Evolutionary conservation across 2,113 vertebrate genomes (phyloP).

Genomic region (Abramis brama): DNA sequence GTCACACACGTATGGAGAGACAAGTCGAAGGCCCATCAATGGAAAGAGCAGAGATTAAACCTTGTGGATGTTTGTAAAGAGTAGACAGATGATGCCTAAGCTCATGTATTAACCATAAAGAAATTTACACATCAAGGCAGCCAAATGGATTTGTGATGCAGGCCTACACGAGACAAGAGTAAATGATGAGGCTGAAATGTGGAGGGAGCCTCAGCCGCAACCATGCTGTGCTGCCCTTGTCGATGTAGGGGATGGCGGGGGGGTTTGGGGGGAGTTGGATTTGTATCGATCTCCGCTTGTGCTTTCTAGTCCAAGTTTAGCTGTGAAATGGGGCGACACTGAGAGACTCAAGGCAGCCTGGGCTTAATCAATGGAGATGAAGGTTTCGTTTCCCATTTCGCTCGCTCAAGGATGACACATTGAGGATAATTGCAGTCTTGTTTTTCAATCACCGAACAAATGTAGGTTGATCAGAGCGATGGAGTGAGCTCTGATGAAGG

Average conservation of each 20-base stretch:
- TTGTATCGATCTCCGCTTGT: constrained; percentile 31
- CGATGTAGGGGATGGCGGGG: background rate
- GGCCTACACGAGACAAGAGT: constrained; percentile 74
- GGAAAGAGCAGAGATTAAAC: constrained; percentile 22
- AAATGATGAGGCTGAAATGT: constrained; percentile 70
- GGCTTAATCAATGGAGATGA: constrained; percentile 53
- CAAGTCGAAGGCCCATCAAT: constrained; percentile 29
- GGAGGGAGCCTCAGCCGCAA: constrained; percentile 49
- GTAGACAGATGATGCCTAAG: constrained; percentile 50
- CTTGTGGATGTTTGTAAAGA: constrained; percentile 23
- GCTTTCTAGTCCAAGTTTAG: constrained; percentile 39
- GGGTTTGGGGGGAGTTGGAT: too few relatives aligned
- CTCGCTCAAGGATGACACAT: constrained; percentile 53
- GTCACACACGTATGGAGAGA: constrained; percentile 17
- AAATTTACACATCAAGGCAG: constrained; percentile 79
- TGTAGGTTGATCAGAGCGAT: constrained; percentile 20
- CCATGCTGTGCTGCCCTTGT: background rate
- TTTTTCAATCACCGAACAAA: constrained; percentile 54
- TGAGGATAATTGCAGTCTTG: constrained; percentile 53
- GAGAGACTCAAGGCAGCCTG: constrained; percentile 34
- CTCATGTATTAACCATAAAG: constrained; percentile 77
- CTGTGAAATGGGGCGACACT: constrained; percentile 36
- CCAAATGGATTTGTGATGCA: constrained; percentile 72
- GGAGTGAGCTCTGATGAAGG: constrained; percentile 4
- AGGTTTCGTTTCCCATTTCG: constrained; percentile 40